Evolutionary conservation across 2,113 vertebrate genomes (phyloP).

Genomic region (Calypte anna): DNA sequence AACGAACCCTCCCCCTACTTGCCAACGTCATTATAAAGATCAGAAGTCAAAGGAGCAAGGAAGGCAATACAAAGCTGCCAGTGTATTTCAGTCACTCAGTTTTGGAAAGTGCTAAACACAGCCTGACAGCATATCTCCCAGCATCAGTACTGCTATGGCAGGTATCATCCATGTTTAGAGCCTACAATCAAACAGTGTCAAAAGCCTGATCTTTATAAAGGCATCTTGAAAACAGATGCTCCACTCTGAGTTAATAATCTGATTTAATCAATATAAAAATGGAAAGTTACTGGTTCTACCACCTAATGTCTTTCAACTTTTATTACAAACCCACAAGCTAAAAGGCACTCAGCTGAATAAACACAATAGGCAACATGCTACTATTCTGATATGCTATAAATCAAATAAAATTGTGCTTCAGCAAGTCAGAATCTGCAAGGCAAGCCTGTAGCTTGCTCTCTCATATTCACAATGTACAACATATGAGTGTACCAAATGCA

Average conservation of each 20-base stretch:
- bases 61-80: background rate
- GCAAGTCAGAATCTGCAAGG: background rate
- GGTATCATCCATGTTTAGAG: background rate
- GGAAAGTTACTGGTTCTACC: background rate
- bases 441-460: background rate
- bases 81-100: background rate
- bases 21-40: background rate
- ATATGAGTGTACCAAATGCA: background rate
- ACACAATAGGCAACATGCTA: background rate
- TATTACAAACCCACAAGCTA: background rate
- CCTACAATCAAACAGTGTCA: background rate
- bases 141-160: background rate
- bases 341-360: background rate
- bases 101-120: background rate
- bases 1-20: background rate
- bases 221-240: background rate
- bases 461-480: background rate
- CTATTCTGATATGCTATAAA: background rate
- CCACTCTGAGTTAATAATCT: background rate
- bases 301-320: background rate
- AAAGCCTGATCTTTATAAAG: background rate
- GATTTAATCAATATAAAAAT: background rate
- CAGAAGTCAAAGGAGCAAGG: background rate
- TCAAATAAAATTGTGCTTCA: background rate
- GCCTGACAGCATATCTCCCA: background rate